These are phyloP conservation scores for Cataglyphis livida DNA, from an alignment of 2,888 invertebrate genomes.

Conservation along the genomic window DNA sequence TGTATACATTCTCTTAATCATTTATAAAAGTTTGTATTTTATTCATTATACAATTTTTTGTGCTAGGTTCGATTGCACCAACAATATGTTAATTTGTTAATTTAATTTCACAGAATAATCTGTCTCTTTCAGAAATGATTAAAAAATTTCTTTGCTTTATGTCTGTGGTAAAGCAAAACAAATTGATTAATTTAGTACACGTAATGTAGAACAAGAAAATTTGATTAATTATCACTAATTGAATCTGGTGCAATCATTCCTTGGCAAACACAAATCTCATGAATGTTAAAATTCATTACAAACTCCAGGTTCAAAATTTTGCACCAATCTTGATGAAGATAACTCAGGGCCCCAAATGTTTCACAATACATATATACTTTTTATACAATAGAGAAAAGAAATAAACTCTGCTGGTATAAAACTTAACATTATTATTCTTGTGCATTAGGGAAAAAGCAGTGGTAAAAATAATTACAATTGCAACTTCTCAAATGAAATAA, in stretches of 20 bases:
- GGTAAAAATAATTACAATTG: conserved; percentile 32
- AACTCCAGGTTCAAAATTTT: conserved; percentile 42
- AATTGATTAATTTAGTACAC: neutral
- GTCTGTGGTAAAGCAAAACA: neutral
- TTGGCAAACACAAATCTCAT: neutral
- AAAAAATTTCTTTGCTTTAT: neutral
- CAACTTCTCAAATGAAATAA: conserved; percentile 56
- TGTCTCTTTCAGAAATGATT: conserved; percentile 1
- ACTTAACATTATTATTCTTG: conserved; percentile 37
- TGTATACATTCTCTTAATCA: neutral
- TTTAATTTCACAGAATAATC: neutral
- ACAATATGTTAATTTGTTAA: neutral
- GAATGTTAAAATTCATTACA: conserved; percentile 17
- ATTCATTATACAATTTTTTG: neutral
- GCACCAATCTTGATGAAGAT: conserved; percentile 49
- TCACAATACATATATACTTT: conserved; percentile 56
- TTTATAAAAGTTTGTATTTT: neutral
- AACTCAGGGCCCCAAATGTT: conserved; percentile 64
- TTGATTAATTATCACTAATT: neutral
- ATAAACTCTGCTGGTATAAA: conserved; percentile 35
- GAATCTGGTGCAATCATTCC: neutral
- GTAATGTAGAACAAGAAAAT: neutral
- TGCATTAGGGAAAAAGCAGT: conserved; percentile 30
- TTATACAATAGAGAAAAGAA: conserved; percentile 58
- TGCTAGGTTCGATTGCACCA: conserved; percentile 10